These are phyloP conservation scores for Doris montereyensis DNA, from an alignment of 2,888 invertebrate species.

Conservation along the genomic window DNA sequence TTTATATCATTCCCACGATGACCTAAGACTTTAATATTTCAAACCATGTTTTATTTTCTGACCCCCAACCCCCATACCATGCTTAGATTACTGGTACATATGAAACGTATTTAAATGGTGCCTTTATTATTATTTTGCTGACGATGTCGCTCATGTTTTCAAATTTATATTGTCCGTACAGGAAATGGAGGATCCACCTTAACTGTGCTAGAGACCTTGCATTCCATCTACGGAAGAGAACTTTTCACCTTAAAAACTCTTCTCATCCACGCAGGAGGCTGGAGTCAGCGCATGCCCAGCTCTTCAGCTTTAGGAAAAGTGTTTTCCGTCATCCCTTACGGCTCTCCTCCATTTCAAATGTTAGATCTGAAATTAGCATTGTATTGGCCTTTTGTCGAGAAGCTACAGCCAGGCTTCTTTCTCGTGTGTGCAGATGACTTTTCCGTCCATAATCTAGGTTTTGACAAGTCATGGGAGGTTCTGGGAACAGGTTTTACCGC, in stretches of 20 bases:
- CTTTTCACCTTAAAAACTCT: constrained; percentile 66
- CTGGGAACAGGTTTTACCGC: constrained; percentile 71
- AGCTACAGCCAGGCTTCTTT: constrained; percentile 73
- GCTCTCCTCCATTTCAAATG: constrained; percentile 70
- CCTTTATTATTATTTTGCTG: too few relatives aligned
- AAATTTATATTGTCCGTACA: constrained; percentile 48
- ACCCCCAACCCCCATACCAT: too few relatives aligned
- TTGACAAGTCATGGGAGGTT: constrained; percentile 56
- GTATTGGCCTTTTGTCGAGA: constrained; percentile 72
- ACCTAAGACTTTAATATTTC: too few relatives aligned
- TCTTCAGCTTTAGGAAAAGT: constrained; percentile 74
- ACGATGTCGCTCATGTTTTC: too few relatives aligned
- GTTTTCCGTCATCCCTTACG: constrained; percentile 72
- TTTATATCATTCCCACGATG: too few relatives aligned
- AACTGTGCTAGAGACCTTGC: constrained; percentile 64
- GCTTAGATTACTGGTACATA: too few relatives aligned
- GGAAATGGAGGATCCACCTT: constrained; percentile 74
- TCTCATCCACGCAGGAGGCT: constrained; percentile 74
- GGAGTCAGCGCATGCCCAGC: constrained; percentile 74
- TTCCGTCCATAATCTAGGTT: constrained; percentile 66
- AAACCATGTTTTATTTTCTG: too few relatives aligned
- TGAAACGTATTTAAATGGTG: too few relatives aligned
- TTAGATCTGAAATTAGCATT: constrained; percentile 74
- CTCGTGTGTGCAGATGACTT: constrained; percentile 74
- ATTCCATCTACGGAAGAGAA: constrained; percentile 59